Evolutionary conservation across 2,797 vertebrate genomes (phyloP).

Genomic region (Muscicapa striata): DNA sequence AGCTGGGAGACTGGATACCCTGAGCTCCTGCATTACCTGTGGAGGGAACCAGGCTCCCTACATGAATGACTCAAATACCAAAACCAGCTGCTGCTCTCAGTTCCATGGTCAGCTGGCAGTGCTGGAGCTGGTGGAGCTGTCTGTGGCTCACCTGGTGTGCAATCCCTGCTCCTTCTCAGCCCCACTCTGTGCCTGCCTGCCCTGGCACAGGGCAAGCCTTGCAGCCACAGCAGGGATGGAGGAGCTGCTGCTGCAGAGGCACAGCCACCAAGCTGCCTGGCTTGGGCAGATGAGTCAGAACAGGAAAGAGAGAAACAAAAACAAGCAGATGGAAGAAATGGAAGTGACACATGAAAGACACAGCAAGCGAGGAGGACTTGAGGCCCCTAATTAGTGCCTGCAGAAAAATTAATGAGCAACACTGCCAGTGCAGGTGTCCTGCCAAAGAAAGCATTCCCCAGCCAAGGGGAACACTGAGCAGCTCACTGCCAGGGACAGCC

Average conservation of each 20-base stretch:
- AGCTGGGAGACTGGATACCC: accelerated
- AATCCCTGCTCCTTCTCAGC: background rate
- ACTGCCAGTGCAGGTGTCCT: slow-evolving; percentile 15
- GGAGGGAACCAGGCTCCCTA: background rate
- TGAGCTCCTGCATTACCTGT: accelerated
- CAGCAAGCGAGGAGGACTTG: background rate
- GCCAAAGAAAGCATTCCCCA: background rate
- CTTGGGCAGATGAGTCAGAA: background rate
- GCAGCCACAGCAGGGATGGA: accelerated
- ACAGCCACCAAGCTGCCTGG: background rate
- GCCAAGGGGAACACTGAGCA: background rate
- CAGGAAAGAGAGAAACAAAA: background rate
- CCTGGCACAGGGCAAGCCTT: accelerated
- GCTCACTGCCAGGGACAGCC: background rate
- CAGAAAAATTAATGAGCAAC: background rate
- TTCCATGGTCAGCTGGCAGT: background rate
- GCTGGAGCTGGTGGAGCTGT: background rate
- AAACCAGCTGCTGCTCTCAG: background rate
- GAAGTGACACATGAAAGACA: background rate
- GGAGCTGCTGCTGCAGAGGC: background rate
- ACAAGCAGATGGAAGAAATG: background rate
- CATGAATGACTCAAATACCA: background rate
- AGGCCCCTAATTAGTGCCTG: slow-evolving; percentile 1
- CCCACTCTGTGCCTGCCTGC: background rate
- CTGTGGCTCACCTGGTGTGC: accelerated